Base-by-base conservation (phyloP, 2,797 vertebrate species). In the Sternarchorhynchus goeldii region DNA sequence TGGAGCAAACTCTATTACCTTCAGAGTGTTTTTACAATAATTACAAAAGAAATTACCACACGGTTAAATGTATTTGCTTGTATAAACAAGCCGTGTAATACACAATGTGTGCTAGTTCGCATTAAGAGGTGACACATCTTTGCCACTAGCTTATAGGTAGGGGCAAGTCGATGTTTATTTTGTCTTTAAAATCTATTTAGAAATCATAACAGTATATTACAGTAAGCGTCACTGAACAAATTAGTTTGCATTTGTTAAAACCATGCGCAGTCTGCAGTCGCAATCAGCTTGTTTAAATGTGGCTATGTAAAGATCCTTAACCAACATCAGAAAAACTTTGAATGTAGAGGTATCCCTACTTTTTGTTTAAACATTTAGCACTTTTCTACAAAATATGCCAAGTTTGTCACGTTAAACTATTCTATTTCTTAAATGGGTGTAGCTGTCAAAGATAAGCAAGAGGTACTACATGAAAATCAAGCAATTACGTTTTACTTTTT, bases 1-100 rank as follows among this genome's bases (percentile, higher is more conserved):
- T 45, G 10, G 34, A 18, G n/a, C 64, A 32, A 50, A 60, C 21
- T 69, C 45, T 41, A 57, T 57, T 80, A 45, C 32, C 58, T 75
- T 62, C 29, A 21, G 73, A 16, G 73, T 12, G 45, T 53, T 56
- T 55, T n/a, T 18, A 20, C 31, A 21, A 58, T 74, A 59, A 73
- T 67, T 76, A 41, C 57, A 58, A 68, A 64, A 58, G 45, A 31
- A 73, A 32, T 77, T 68, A 74, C 75, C 18, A 32, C 34, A 75
- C 32, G 25, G n/a, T 62, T 39, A 25, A 68, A 21, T 39, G 39
- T 66, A 59, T 53, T 60, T 39, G n/a, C 16, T 66, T 36, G 55
- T 50, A 59, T 58, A 59, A 73, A 73, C 20, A 32, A 45, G 7
- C 20, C 73, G 41, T 62, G 32, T 53, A 20, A 34, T 32, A 56